These are phyloP conservation scores for Nebria ingens DNA, from an alignment of 1,140 invertebrate species.

Conservation along the genomic window DNA sequence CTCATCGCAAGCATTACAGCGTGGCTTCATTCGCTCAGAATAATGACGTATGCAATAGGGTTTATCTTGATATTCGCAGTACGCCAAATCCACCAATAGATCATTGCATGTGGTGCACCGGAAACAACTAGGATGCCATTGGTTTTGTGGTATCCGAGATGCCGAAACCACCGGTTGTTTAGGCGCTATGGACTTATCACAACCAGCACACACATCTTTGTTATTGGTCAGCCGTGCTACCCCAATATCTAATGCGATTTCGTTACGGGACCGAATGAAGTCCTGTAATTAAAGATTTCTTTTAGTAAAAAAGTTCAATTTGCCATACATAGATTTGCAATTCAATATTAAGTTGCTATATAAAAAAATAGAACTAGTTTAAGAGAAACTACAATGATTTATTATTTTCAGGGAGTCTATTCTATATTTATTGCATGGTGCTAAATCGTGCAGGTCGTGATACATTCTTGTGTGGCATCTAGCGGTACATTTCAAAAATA, in stretches of 20 bases:
- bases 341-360: too few species aligned
- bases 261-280: slow-evolving; percentile 84
- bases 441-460: too few species aligned
- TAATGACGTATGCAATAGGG: slow-evolving; percentile 91
- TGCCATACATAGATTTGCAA: background rate
- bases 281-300: slow-evolving; percentile 44
- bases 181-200: slow-evolving; percentile 21
- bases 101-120: slow-evolving; percentile 74
- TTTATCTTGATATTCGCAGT: slow-evolving; percentile 77
- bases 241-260: slow-evolving; percentile 91
- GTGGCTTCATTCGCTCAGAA: slow-evolving; percentile 81
- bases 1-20: slow-evolving; percentile 91
- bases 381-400: too few species aligned
- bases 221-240: slow-evolving; percentile 42
- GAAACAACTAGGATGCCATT: slow-evolving; percentile 86
- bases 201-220: slow-evolving; percentile 31
- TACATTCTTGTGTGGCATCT: too few species aligned
- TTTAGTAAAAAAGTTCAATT: slow-evolving; percentile 1
- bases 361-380: too few species aligned
- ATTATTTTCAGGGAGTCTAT: too few species aligned
- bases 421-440: too few species aligned
- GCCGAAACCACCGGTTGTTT: slow-evolving; percentile 27
- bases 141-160: slow-evolving; percentile 26
- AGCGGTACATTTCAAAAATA: too few species aligned
- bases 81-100: slow-evolving; percentile 83